A percentile compares a stretch with the other conserved stretches of the same genome.
Evolutionary conservation across 2,888 invertebrate species (phyloP).

Genomic region (Torymus texanus): DNA sequence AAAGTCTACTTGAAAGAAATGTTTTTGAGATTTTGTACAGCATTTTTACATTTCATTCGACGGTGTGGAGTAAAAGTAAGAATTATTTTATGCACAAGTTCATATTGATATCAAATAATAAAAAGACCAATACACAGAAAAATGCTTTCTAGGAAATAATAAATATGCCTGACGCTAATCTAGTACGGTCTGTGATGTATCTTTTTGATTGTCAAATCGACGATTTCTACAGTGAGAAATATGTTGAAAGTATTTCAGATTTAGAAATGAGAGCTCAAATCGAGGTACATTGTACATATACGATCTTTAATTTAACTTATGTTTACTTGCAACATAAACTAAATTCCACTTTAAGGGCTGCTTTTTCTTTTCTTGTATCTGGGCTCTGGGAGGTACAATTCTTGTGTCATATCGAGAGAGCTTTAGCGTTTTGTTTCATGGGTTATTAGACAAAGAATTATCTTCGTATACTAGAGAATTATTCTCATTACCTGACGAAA

Average conservation of each 20-base stretch:
- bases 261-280: conserved; percentile 89
- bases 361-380: conserved; percentile 94
- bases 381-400: conserved; percentile 92
- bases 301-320: not conserved
- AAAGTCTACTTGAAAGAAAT: conserved; percentile 82
- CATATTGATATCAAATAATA: too few relatives aligned
- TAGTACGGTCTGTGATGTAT: conserved; percentile 88
- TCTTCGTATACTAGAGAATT: conserved; percentile 79
- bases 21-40: conserved; percentile 88
- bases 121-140: too few relatives aligned
- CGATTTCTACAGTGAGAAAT: conserved; percentile 87
- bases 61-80: conserved; percentile 82
- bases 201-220: conserved; percentile 92
- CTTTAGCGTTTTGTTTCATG: conserved; percentile 85
- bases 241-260: conserved; percentile 83
- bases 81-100: too few relatives aligned
- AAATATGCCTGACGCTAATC: conserved; percentile 88
- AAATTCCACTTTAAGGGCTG: conserved; percentile 80
- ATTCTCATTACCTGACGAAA: conserved; percentile 77
- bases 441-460: conserved; percentile 87
- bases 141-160: conserved; percentile 83
- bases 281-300: conserved; percentile 80
- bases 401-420: conserved; percentile 84
- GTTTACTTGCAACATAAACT: not conserved
- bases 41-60: conserved; percentile 85